phyloP scores from a whole-genome alignment of 2,797 vertebrate species.

The Iguana delicatissima region DNA sequence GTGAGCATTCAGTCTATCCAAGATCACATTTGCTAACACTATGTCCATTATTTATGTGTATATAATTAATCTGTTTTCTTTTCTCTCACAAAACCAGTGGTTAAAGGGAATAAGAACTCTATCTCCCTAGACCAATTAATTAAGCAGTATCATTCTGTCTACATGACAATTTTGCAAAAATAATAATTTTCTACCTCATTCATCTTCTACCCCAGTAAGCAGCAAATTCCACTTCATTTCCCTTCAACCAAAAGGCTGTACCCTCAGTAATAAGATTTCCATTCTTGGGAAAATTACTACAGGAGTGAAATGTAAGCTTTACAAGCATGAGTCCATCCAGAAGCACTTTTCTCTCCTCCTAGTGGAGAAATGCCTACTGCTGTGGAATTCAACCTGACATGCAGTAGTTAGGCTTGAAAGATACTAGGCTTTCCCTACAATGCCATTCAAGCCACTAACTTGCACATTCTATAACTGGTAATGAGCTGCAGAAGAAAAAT shows the following conservation, averaged over 20 bases:
- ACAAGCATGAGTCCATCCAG: neutral
- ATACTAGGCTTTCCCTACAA: neutral
- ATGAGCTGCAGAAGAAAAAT: neutral
- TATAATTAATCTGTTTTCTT: neutral
- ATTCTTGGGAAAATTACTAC: neutral
- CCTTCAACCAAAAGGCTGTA: neutral
- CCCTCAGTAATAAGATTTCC: neutral
- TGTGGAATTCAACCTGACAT: neutral
- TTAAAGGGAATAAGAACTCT: neutral
- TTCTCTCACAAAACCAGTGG: neutral
- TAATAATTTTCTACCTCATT: neutral
- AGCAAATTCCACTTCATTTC: neutral
- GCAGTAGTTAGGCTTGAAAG: neutral
- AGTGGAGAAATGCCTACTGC: neutral
- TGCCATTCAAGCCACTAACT: neutral
- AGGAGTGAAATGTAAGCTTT: neutral
- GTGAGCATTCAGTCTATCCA: conserved; percentile 11
- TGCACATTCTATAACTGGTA: neutral
- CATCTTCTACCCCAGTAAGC: neutral
- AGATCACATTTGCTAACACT: neutral
- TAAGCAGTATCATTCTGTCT: neutral
- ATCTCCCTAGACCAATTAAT: neutral
- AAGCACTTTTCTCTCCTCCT: neutral
- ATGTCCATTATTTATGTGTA: neutral
- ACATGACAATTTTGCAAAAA: neutral